Conservation (phyloP, 2,888 invertebrate genomes). For the Heteropelma amictum region DNA sequence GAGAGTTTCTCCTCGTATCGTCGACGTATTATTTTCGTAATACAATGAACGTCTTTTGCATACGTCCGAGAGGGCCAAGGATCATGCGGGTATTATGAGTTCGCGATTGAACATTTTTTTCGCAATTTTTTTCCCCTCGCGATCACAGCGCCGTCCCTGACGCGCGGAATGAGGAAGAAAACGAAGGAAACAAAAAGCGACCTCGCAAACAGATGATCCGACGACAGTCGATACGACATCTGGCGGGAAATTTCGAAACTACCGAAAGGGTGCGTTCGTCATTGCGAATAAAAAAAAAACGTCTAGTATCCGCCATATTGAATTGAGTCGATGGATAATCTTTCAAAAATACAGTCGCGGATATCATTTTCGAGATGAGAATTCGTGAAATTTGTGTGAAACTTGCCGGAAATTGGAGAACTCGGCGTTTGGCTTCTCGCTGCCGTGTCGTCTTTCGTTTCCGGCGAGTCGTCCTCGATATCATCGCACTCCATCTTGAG, state of each 20-base stretch:
- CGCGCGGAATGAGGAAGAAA: too few relatives aligned
- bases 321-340: background rate
- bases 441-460: slow-evolving; percentile 55
- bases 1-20: slow-evolving; percentile 16
- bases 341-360: too few relatives aligned
- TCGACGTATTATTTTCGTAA: slow-evolving; percentile 1
- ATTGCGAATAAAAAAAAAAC: background rate
- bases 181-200: too few relatives aligned
- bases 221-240: too few relatives aligned
- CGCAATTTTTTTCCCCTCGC: too few relatives aligned
- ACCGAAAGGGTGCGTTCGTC: too few relatives aligned
- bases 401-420: slow-evolving; percentile 47
- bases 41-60: slow-evolving; percentile 24
- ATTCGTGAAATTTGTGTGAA: background rate
- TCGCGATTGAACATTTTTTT: background rate
- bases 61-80: slow-evolving; percentile 20
- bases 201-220: too few relatives aligned
- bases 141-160: too few relatives aligned
- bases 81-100: background rate
- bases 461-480: slow-evolving; percentile 59
- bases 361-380: background rate
- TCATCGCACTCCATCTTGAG: slow-evolving; percentile 63
- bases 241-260: too few relatives aligned
- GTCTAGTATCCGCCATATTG: background rate
- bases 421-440: slow-evolving; percentile 35